phyloP scores from a whole-genome alignment of 1,140 invertebrate genomes.

The Drosophila aff. region DNA sequence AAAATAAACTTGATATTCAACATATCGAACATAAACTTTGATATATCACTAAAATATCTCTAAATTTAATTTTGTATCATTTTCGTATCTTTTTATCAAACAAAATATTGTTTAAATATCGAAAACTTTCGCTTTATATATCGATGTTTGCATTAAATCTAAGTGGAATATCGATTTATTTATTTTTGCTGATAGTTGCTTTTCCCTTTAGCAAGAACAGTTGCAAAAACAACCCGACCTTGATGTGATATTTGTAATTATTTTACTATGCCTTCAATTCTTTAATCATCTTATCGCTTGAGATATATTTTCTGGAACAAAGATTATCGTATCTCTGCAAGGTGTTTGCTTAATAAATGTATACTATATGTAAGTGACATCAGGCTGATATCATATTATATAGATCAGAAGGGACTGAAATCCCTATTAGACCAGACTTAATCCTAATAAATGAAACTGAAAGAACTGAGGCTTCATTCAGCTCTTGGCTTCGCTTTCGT shows the following conservation, averaged over 20 bases:
- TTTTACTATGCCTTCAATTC: not conserved
- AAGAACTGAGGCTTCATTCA: not conserved
- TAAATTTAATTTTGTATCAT: not conserved
- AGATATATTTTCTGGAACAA: not conserved
- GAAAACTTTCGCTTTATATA: not conserved
- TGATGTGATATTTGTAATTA: not conserved
- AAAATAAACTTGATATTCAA: too few relatives aligned
- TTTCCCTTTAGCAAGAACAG: too few relatives aligned
- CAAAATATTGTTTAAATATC: not conserved
- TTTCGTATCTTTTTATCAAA: not conserved
- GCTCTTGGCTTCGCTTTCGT: not conserved
- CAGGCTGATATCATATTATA: too few relatives aligned
- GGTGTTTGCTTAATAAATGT: not conserved
- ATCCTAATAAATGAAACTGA: not conserved
- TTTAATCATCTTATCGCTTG: not conserved
- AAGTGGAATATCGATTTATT: not conserved
- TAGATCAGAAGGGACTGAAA: not conserved
- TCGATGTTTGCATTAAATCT: not conserved
- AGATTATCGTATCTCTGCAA: not conserved
- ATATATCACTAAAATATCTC: not conserved
- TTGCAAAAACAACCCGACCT: not conserved
- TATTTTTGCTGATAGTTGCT: not conserved
- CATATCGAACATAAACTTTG: not conserved
- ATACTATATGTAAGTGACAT: not conserved
- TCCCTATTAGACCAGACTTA: too few relatives aligned